Percentiles rank a stretch among this genome's conserved stretches.
These are phyloP conservation scores for Hetaerina americana DNA, from an alignment of 1,140 invertebrate species.

Conservation along the genomic window DNA sequence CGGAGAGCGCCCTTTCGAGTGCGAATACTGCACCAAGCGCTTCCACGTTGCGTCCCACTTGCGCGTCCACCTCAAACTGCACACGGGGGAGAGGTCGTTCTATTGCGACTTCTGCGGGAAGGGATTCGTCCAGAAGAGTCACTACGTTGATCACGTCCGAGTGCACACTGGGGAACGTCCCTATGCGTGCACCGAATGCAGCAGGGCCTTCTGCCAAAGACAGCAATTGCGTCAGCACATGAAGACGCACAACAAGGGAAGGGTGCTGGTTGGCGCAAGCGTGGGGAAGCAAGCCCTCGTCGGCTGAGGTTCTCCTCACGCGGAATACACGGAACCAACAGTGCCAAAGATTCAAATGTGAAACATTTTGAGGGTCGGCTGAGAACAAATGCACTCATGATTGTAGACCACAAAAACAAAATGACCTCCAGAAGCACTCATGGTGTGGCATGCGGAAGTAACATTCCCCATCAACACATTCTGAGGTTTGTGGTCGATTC, in stretches of 20 bases:
- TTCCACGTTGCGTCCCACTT: conserved; percentile 24
- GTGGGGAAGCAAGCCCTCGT: too few species aligned
- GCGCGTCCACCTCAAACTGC: background rate
- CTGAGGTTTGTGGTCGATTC: too few species aligned
- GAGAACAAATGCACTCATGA: too few species aligned
- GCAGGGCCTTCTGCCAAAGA: background rate
- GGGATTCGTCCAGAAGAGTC: conserved; percentile 49
- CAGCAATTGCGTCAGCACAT: background rate
- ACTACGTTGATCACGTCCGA: conserved; percentile 52
- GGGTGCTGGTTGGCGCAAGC: too few species aligned
- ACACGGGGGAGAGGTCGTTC: conserved; percentile 29
- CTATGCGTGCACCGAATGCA: conserved; percentile 47
- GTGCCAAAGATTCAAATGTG: too few species aligned
- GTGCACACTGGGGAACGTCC: conserved; percentile 57
- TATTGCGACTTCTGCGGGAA: conserved; percentile 36
- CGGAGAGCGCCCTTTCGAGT: conserved; percentile 38
- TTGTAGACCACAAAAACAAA: too few species aligned
- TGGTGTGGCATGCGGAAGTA: too few species aligned
- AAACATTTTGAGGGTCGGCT: too few species aligned
- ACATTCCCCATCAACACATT: too few species aligned
- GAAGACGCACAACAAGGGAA: background rate
- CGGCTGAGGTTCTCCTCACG: too few species aligned
- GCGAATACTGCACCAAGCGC: conserved; percentile 36
- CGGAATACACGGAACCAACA: too few species aligned
- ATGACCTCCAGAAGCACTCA: too few species aligned